Evolutionary conservation across 2,888 invertebrate species (phyloP).

Genomic region (Callyntrura guangdongensis): DNA sequence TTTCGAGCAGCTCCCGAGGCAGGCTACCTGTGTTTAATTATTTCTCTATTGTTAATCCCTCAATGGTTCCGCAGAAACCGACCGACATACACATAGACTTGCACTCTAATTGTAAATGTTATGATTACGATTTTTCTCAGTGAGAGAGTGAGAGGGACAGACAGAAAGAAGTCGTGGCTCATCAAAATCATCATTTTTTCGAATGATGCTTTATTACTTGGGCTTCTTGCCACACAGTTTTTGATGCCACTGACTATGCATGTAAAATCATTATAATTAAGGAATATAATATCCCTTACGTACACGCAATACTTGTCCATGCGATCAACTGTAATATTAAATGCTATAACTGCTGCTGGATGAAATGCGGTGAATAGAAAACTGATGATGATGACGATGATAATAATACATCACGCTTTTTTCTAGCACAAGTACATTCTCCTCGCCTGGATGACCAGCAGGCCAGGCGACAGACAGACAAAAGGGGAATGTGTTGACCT

Average conservation of each 20-base stretch:
- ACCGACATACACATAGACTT: constrained; percentile 36
- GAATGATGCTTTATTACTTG: not conserved
- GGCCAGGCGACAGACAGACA: constrained; percentile 40
- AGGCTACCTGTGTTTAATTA: constrained; percentile 84
- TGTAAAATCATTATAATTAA: constrained; percentile 10
- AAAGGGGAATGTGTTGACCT: constrained; percentile 58
- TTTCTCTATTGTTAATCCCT: constrained; percentile 83
- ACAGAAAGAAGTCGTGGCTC: constrained; percentile 49
- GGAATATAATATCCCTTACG: not conserved
- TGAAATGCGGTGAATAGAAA: constrained; percentile 56
- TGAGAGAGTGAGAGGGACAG: no score
- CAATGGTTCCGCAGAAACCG: constrained; percentile 73
- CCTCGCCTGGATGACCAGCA: constrained; percentile 54
- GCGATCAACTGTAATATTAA: not conserved
- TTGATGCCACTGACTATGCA: not conserved
- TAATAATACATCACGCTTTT: constrained; percentile 64
- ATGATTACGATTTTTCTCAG: constrained; percentile 75
- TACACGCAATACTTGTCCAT: not conserved
- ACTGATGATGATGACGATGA: constrained; percentile 51
- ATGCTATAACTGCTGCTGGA: constrained; percentile 32
- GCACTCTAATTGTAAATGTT: constrained; percentile 76
- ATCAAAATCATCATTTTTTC: constrained; percentile 34
- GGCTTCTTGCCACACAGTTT: constrained; percentile 11
- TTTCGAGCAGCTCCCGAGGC: constrained; percentile 78
- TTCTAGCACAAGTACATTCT: not conserved